Evolutionary conservation across 2,888 invertebrate species (phyloP).

Genomic region (Eristalis intricaria): DNA sequence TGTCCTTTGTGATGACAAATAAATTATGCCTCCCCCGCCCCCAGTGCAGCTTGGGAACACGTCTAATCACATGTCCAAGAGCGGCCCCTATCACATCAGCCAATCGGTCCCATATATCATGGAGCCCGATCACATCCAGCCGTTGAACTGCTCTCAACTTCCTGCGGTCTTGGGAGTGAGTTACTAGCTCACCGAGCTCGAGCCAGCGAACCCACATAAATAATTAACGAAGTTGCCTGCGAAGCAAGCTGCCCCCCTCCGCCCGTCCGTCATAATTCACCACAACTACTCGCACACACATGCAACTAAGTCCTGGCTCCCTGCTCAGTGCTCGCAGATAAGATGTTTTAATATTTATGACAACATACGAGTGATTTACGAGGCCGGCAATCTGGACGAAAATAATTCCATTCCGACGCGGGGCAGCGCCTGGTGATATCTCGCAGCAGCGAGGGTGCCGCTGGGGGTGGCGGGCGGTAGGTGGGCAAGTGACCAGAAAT

Average conservation of each 20-base stretch:
- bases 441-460: not conserved
- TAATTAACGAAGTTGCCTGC: conserved; percentile 35
- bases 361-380: conserved; percentile 75
- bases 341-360: conserved; percentile 82
- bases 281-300: conserved; percentile 11
- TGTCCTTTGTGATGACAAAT: conserved; percentile 29
- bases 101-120: conserved; percentile 54
- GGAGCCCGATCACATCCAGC: conserved; percentile 55
- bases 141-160: not conserved
- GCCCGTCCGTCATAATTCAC: conserved; percentile 54
- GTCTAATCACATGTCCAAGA: conserved; percentile 52
- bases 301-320: conserved; percentile 23
- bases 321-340: conserved; percentile 75
- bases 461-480: not conserved
- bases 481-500: conserved; percentile 69
- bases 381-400: conserved; percentile 76
- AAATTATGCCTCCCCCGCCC: not conserved
- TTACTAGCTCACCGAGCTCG: conserved; percentile 60
- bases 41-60: conserved; percentile 11
- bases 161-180: conserved; percentile 16
- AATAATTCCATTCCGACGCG: conserved; percentile 77
- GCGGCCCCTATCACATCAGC: not conserved
- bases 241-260: conserved; percentile 25
- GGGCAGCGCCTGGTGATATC: conserved; percentile 44
- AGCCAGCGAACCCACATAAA: conserved; percentile 74